Base-by-base conservation (phyloP, 2,888 invertebrate species). In the Syrphus vitripennis region DNA sequence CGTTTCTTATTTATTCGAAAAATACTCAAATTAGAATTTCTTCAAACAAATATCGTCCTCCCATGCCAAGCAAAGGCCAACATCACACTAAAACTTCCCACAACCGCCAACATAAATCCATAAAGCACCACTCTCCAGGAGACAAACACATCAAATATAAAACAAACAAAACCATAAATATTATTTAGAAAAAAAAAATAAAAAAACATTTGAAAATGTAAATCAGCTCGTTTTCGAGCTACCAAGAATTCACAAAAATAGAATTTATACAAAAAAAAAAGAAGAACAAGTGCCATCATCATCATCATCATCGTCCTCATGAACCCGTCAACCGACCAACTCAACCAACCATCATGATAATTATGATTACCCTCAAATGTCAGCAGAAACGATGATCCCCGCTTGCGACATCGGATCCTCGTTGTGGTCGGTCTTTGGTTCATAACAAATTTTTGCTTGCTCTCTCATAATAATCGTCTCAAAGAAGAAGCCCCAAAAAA, bases 111-210 rank as follows among this genome's bases (percentile, higher is more conserved):
- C 42, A 55, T 6, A 75, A 69, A 80, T 63, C 74, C 83, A 83
- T 83, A 78, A 78, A 78, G 83, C 83, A 69, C 83, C 83, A 69
- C 83, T 74, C 72, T 57, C 59, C 82, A 29, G 83, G 83, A 74
- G 83, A 78, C 61, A 37, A 21, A 48, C 45, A 69, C 37, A 40
- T 24, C 24, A 63, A 24, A 26, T 12, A 31, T 7, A n/a, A n/a
- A 42, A 26, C 29, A 40, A 3, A 14, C n/a, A 14, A n/a, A 2
- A 1, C 9, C 9, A 50, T n/a, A n/a, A 4, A n/a, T n/a, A n/a
- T n/a, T n/a, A n/a, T n/a, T n/a, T n/a, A 26, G 4, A 26, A 29
- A 29, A 26, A 50, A 24, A 24, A 50, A 50, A 19, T 14, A 12
- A 48, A 7, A 63, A 53, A 78, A 31, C 53, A 53, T 63, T 75